Base-by-base conservation (phyloP, 1,140 invertebrate species). In the Drosophila pachea region DNA sequence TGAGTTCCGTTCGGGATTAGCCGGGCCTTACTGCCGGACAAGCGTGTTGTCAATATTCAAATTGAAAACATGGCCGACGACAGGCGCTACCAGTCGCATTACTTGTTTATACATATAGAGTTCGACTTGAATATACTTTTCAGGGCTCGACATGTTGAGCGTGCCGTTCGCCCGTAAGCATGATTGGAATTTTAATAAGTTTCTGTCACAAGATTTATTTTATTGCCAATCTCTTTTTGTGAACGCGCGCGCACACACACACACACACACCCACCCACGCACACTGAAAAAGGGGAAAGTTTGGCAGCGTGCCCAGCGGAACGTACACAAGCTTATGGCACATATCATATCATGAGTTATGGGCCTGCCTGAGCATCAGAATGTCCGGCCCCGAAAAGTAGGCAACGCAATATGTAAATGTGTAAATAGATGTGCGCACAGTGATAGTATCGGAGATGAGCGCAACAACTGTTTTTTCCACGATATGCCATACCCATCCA, bases 121-220 rank as follows among this genome's bases (percentile, higher is more conserved):
- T 45, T 60, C 16, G 60, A 32, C 33, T 45, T 40, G 9, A 33
- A 22, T 22, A 22, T 22, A 22, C 3, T 56, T 56, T 55, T 49
- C 50, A 68, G 38, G 53, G 40, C 35, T 55, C 38, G 68, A 53
- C 73, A 69, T 47, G 69, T 42, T 45, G 8, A 54, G 64, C 49
- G 40, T 68, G 73, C 68, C 63, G 63, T 60, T 63, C 55, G 45
- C 42, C 22, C 53, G 52, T 47, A 61, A 62, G 71, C 78, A 78
- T 75, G 75, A 75, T 69, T 78, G 75, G 75, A 83, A 83, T 83
- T 83, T 78, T 82, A 83, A 82, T 82, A 78, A 78, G 78, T 69
- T 66, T 49, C 61, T 58, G 61, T 52, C 52, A 11, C 42, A 61
- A 64, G 74, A 78, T 73, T 78, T 72, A 74, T 64, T 63, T 70